phyloP scores from a whole-genome alignment of 2,888 invertebrate species.

The Electrophaes corylata region DNA sequence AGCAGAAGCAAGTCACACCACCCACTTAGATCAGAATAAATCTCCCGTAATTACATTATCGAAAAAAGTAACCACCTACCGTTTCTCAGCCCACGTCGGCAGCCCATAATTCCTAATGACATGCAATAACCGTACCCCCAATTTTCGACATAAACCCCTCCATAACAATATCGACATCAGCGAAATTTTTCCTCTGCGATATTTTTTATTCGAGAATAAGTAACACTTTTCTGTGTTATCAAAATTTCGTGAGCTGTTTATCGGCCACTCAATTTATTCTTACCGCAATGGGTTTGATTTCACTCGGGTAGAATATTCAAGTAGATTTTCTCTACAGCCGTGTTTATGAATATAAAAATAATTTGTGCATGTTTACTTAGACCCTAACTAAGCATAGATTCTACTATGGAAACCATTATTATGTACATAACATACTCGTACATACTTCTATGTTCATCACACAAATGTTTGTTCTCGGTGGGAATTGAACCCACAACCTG shows the following conservation, averaged over 20 bases:
- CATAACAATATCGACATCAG: slow-evolving; percentile 85
- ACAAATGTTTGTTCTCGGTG: no score
- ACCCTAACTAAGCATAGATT: no score
- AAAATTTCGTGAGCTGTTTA: slow-evolving; percentile 79
- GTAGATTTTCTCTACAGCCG: no score
- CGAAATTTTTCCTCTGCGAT: slow-evolving; percentile 66
- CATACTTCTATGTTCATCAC: no score
- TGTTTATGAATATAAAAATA: no score
- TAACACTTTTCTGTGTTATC: slow-evolving; percentile 81
- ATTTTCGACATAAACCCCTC: slow-evolving; percentile 83
- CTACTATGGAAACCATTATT: no score
- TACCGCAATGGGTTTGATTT: slow-evolving; percentile 68
- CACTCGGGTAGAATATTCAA: slow-evolving; percentile 47
- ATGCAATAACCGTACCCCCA: slow-evolving; percentile 85
- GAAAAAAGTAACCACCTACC: slow-evolving; percentile 63
- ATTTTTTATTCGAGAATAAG: slow-evolving; percentile 81
- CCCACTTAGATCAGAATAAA: slow-evolving; percentile 69
- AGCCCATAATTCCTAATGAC: slow-evolving; percentile 85
- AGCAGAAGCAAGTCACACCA: slow-evolving; percentile 30
- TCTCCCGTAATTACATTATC: slow-evolving; percentile 84
- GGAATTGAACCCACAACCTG: no score
- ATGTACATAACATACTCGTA: no score
- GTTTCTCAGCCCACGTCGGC: slow-evolving; percentile 70
- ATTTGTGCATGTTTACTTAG: no score
- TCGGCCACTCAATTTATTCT: slow-evolving; percentile 82